Evolutionary conservation across 2,888 invertebrate species (phyloP), one percentile per base, ranked within the genome.

Genomic region (Pristionchus mayeri): DNA sequence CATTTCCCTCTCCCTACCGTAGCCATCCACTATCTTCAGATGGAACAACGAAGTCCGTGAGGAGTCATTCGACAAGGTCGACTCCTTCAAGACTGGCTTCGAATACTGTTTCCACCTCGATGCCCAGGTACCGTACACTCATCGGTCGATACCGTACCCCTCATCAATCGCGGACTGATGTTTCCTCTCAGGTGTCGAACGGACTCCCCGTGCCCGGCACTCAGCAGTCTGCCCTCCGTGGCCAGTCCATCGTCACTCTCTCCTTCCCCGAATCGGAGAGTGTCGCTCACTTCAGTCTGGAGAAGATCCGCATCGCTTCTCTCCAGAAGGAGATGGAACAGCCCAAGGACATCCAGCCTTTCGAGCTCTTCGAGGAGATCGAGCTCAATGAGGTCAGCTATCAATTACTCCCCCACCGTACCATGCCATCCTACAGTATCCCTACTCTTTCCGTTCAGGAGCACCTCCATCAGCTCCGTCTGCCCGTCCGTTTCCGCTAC

Each of bases 131-230:
- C 57, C 57, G 6, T 57, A 54, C 6, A n/a, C 21, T 54, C 54
- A n/a, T 16, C 54, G 21, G 13, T 54, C 21, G 9, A 21, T n/a
- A 6, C 4, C 21, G 16, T 6, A 54, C 21, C 9, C 13, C 16
- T 11, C 48, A 21, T 16, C 54, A 6, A 16, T 54, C 21, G 54
- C n/a, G 4, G 4, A 13, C 4, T 6, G 6, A 54, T 24, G n/a
- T 57, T 9, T n/a, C 60, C 1, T 63, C 13, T 3, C 91, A 90
- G 83, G 84, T 90, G 76, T 86, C 89, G n/a, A 88, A 88, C 80
- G 91, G 90, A 30, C 85, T 91, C 27, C 90, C 91, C 80, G 78
- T 87, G 76, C 85, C 89, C 82, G 87, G 87, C 75, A 85, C 87
- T 21, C 89, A 90, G 86, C 87, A 88, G 85, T 85, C 90, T 76